These are phyloP conservation scores for Grallaria varia DNA, from an alignment of 2,113 vertebrate genomes.

Conservation along the genomic window DNA sequence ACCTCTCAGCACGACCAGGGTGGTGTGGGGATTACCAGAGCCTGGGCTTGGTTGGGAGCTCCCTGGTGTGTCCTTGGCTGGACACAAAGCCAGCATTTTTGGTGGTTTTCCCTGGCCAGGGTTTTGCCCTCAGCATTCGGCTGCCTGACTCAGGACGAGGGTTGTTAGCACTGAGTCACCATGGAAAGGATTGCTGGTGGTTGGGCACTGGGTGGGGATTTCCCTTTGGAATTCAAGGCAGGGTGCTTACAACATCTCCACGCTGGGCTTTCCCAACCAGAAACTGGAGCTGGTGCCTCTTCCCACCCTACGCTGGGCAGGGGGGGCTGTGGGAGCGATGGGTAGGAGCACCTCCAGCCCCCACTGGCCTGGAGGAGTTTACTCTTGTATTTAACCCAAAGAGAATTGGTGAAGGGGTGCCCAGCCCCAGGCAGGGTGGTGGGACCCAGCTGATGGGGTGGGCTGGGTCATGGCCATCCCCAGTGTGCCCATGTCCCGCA, in stretches of 20 bases:
- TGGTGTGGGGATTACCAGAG: neutral
- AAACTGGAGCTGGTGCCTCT: neutral
- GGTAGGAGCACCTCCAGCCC: neutral
- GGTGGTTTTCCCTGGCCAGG: neutral
- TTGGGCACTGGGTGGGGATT: constrained; percentile 17
- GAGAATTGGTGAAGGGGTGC: neutral
- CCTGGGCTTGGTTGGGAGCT: neutral
- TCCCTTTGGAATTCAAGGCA: neutral
- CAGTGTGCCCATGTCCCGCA: constrained; percentile 15
- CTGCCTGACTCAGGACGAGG: neutral
- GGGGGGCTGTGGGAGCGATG: neutral
- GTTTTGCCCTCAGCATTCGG: constrained; percentile 3
- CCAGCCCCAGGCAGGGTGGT: neutral
- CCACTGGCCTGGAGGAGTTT: rapidly evolving
- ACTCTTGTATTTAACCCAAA: neutral
- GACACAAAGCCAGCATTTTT: neutral
- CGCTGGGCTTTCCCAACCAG: neutral
- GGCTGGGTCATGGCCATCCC: neutral
- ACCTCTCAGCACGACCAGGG: rapidly evolving
- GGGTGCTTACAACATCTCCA: neutral
- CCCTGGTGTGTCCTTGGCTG: neutral
- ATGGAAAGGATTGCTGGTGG: constrained; percentile 1
- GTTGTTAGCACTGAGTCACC: constrained; percentile 23
- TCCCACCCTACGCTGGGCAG: rapidly evolving
- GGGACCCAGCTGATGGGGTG: neutral